These are phyloP conservation scores for Halcyon malimbica DNA, from an alignment of 2,113 vertebrate species.

Conservation along the genomic window DNA sequence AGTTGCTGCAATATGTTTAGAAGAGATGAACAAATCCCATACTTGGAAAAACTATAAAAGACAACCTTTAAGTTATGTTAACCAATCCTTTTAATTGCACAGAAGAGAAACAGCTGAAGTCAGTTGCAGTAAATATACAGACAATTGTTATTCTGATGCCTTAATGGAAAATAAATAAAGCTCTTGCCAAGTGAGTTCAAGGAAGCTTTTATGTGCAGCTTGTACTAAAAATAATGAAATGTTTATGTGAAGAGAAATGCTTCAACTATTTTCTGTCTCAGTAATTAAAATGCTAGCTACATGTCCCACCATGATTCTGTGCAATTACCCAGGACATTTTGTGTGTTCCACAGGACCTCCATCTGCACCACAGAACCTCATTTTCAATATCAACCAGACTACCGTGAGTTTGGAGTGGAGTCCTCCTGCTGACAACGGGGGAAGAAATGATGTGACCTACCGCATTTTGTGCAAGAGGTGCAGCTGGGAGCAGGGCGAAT, in stretches of 20 bases:
- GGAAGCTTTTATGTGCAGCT: slow-evolving; percentile 56
- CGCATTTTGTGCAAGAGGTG: slow-evolving; percentile 92
- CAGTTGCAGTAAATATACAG: slow-evolving; percentile 64
- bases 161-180: slow-evolving; percentile 76
- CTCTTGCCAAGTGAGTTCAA: slow-evolving; percentile 59
- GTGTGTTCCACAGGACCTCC: slow-evolving; percentile 86
- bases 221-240: slow-evolving; percentile 63
- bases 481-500: slow-evolving; percentile 97
- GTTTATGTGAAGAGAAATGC: slow-evolving; percentile 60
- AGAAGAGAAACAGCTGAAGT: slow-evolving; percentile 50
- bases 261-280: slow-evolving; percentile 33
- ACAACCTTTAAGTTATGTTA: slow-evolving; percentile 42
- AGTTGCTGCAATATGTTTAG: not conserved
- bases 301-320: not conserved
- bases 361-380: slow-evolving; percentile 97
- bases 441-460: slow-evolving; percentile 95
- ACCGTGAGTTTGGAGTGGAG: slow-evolving; percentile 95
- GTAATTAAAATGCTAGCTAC: slow-evolving; percentile 49
- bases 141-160: slow-evolving; percentile 63
- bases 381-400: slow-evolving; percentile 99
- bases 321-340: slow-evolving; percentile 41
- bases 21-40: not conserved
- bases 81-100: slow-evolving; percentile 67
- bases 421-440: slow-evolving; percentile 92
- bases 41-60: slow-evolving; percentile 6